A percentile compares a stretch with the other conserved stretches of the same genome.
Conservation (phyloP, 23 tunicate species). For the Phallusia fumigata region DNA sequence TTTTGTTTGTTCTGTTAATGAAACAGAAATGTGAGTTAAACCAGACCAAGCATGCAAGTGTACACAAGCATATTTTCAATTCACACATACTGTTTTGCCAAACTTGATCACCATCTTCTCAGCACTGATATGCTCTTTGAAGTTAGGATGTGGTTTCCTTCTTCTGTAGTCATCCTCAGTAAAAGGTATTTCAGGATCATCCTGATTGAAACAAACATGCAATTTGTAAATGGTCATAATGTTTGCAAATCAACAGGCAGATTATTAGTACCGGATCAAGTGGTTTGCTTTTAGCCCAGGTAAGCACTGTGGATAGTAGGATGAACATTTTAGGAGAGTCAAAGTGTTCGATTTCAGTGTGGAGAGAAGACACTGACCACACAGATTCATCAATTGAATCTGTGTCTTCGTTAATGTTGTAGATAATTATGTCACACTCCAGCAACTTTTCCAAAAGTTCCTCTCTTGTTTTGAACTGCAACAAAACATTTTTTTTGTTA, state of each 20-base stretch:
- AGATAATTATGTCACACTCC: constrained; percentile 92
- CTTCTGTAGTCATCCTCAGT: constrained; percentile 98
- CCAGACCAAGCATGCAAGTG: no score
- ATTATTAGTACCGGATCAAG: constrained; percentile 77
- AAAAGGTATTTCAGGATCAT: constrained; percentile 98
- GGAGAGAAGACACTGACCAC: constrained; percentile 85
- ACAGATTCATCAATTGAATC: constrained; percentile 87
- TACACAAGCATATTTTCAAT: neutral
- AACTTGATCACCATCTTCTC: constrained; percentile 90
- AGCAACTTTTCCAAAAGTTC: constrained; percentile 81
- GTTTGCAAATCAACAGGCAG: neutral
- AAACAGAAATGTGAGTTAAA: neutral
- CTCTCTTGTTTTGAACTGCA: constrained; percentile 80
- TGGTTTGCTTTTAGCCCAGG: constrained; percentile 97
- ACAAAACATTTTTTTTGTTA: neutral
- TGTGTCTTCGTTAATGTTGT: constrained; percentile 90
- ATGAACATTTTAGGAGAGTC: constrained; percentile 88
- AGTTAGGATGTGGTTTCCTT: constrained; percentile 86
- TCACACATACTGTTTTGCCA: constrained; percentile 67
- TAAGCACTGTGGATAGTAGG: constrained; percentile 66
- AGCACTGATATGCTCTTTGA: constrained; percentile 93
- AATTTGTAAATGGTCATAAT: neutral
- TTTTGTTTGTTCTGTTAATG: constrained; percentile 89
- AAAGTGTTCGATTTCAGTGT: constrained; percentile 94
- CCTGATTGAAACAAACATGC: constrained; percentile 27